Conservation (phyloP, 2,797 vertebrate genomes). For the Sebastes oblongus region DNA sequence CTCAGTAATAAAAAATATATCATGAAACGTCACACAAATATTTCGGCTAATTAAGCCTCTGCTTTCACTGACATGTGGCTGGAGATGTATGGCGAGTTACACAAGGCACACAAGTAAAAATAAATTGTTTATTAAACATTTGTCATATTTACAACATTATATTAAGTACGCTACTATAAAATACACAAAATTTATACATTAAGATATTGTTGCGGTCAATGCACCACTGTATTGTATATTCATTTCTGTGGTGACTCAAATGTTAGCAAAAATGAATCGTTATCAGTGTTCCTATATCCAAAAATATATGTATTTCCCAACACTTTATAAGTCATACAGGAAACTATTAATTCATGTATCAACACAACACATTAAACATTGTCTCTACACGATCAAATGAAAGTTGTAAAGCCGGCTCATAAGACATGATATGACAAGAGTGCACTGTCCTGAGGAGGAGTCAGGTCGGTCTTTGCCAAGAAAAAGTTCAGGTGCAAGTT, state of each 20-base stretch:
- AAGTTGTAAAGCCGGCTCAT: neutral
- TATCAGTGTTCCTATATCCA: neutral
- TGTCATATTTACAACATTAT: slow-evolving; percentile 48
- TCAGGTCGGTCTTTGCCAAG: neutral
- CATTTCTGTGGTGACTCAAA: neutral
- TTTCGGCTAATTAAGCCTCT: neutral
- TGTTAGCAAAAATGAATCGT: neutral
- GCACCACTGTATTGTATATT: neutral
- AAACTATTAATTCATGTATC: neutral
- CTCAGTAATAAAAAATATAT: neutral
- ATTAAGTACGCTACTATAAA: slow-evolving; percentile 6
- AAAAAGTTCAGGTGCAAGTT: neutral
- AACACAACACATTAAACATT: neutral
- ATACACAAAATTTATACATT: neutral
- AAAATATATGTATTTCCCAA: neutral
- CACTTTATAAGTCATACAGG: neutral
- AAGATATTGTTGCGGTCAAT: neutral
- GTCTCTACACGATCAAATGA: neutral
- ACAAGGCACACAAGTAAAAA: slow-evolving; percentile 41
- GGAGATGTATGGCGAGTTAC: neutral
- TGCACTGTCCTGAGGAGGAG: neutral
- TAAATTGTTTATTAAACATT: slow-evolving; percentile 62
- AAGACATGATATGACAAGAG: neutral
- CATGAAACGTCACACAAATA: neutral
- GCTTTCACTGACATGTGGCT: neutral